phyloP scores from a whole-genome alignment of 1,140 invertebrate genomes.

The Batillaria attramentaria region DNA sequence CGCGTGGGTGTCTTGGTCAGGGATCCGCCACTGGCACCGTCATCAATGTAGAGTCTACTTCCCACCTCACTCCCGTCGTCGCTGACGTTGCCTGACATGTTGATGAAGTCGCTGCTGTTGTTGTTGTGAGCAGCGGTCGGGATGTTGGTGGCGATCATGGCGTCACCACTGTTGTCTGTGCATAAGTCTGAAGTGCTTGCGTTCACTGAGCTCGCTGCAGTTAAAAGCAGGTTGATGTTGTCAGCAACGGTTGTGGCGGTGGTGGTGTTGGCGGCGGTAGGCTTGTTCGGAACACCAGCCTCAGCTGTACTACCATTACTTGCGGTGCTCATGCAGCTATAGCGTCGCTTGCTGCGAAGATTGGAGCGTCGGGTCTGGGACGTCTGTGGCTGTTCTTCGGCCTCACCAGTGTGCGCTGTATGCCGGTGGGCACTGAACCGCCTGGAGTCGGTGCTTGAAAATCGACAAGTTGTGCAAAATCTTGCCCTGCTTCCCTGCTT shows the following conservation, averaged over 20 bases:
- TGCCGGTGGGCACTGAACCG: constrained; percentile 62
- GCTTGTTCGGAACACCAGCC: neutral
- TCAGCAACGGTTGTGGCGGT: neutral
- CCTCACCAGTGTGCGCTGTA: constrained; percentile 56
- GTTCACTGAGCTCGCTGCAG: constrained; percentile 18
- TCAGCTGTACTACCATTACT: neutral
- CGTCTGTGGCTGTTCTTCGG: constrained; percentile 38
- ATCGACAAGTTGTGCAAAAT: constrained; percentile 61
- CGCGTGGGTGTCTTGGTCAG: constrained; percentile 39
- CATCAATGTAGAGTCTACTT: constrained; percentile 43
- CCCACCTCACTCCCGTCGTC: constrained; percentile 40
- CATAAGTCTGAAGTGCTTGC: too few relatives aligned
- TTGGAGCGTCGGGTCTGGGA: neutral
- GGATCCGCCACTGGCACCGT: constrained; percentile 16
- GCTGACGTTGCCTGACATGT: constrained; percentile 11
- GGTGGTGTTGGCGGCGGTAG: neutral
- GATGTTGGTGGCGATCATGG: constrained; percentile 30
- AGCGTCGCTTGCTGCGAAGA: neutral
- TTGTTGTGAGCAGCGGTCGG: neutral
- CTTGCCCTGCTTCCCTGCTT: constrained; percentile 47
- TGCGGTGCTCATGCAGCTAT: neutral
- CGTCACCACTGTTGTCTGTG: neutral
- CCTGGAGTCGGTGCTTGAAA: constrained; percentile 57
- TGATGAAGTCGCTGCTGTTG: neutral
- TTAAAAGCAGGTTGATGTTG: neutral